Evolutionary conservation across 2,888 invertebrate genomes (phyloP).

Genomic region (Tenthredo scrophulariae): DNA sequence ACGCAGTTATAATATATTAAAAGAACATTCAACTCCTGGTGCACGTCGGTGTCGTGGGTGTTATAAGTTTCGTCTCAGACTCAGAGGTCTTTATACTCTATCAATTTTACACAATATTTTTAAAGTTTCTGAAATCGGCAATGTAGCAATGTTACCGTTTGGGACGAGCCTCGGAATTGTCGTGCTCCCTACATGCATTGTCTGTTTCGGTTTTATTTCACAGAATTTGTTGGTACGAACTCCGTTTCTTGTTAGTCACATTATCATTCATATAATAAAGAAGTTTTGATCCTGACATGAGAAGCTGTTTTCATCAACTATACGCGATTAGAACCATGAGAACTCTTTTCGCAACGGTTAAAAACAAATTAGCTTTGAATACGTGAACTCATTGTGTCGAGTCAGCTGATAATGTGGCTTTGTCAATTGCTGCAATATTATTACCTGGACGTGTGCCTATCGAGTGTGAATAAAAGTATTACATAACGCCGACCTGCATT

Average conservation of each 20-base stretch:
- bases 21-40: slow-evolving; percentile 36
- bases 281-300: neutral
- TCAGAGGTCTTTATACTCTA: neutral
- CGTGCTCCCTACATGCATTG: neutral
- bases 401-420: slow-evolving; percentile 4
- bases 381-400: slow-evolving; percentile 15
- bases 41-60: neutral
- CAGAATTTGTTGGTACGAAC: neutral
- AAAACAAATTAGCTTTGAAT: slow-evolving; percentile 11
- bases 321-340: neutral
- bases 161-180: neutral
- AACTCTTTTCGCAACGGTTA: neutral
- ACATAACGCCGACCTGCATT: neutral
- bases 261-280: neutral
- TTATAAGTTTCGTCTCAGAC: neutral
- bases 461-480: neutral
- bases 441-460: neutral
- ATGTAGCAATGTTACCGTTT: too few relatives aligned
- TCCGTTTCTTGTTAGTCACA: neutral
- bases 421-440: slow-evolving; percentile 6
- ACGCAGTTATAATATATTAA: slow-evolving; percentile 19
- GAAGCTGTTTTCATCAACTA: neutral
- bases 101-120: neutral
- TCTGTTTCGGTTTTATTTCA: neutral
- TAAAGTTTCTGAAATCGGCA: neutral